Percentiles rank a stretch among this genome's conserved stretches.
Evolutionary conservation across 2,113 vertebrate species (phyloP).

Genomic region (Peromyscus californicus): DNA sequence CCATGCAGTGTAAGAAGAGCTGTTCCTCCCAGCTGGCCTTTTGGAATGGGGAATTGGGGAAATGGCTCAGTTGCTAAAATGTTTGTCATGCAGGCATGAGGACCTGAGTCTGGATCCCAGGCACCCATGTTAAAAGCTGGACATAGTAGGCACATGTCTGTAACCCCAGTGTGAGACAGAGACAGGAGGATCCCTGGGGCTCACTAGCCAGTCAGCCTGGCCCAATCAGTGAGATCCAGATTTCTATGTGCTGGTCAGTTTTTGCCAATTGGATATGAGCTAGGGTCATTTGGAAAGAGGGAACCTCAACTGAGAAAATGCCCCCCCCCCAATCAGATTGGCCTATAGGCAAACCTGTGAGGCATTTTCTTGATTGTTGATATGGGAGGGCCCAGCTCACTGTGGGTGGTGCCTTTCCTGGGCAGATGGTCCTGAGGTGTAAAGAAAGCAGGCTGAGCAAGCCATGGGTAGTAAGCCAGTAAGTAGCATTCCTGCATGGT

Average conservation of each 20-base stretch:
- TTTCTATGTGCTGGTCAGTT: not conserved
- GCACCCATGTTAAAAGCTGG: not conserved
- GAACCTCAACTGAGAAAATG: not conserved
- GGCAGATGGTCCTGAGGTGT: not conserved
- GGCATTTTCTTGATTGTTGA: not conserved
- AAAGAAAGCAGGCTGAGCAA: not conserved
- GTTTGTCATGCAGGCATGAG: too few relatives aligned
- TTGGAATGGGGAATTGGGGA: not conserved
- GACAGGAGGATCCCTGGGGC: not conserved
- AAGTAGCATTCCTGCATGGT: not conserved
- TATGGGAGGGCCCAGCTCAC: not conserved
- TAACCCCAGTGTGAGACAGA: not conserved
- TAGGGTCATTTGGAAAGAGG: not conserved
- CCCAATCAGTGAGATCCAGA: not conserved
- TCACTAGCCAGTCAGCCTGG: not conserved
- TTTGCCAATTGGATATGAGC: not conserved
- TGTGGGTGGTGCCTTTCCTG: not conserved
- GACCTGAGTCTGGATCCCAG: not conserved
- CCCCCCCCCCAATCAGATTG: fast-evolving
- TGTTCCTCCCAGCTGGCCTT: not conserved
- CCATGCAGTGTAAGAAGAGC: fast-evolving
- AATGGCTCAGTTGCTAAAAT: not conserved
- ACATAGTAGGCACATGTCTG: too few relatives aligned
- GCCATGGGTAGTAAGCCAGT: not conserved
- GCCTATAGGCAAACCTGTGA: not conserved